Conservation (phyloP, 2,888 invertebrate genomes). For the Glaucopsyche alexis region DNA sequence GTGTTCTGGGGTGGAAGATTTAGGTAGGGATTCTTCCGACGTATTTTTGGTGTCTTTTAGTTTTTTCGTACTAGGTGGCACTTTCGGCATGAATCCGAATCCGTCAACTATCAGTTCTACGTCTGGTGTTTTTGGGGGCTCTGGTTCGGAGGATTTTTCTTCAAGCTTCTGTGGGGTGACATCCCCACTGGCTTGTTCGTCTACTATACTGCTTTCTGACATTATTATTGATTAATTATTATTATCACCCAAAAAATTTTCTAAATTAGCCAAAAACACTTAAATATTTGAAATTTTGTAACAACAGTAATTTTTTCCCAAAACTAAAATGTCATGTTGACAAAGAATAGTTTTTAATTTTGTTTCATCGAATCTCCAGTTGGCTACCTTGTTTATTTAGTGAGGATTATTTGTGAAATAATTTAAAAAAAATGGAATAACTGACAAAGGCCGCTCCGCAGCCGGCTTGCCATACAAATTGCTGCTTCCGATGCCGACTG, state of each 20-base stretch:
- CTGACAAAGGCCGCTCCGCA: too few species aligned
- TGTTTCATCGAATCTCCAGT: background rate
- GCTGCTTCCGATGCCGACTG: too few species aligned
- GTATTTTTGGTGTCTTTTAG: slow-evolving; percentile 44
- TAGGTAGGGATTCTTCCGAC: background rate
- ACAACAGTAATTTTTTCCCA: background rate
- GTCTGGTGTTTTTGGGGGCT: slow-evolving; percentile 56
- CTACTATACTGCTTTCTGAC: slow-evolving; percentile 45
- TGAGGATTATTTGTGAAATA: too few species aligned
- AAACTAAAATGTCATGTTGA: slow-evolving; percentile 1
- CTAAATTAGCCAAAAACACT: background rate
- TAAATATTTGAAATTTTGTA: background rate
- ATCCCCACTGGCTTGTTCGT: slow-evolving; percentile 53
- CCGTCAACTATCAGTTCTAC: slow-evolving; percentile 70
- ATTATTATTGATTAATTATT: slow-evolving; percentile 41
- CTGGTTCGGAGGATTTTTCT: slow-evolving; percentile 42
- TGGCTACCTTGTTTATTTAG: too few species aligned
- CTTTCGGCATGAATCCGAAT: slow-evolving; percentile 71
- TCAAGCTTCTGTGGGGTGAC: slow-evolving; percentile 43
- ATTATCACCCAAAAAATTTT: background rate
- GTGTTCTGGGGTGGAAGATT: slow-evolving; percentile 41
- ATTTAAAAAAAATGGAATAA: too few species aligned
- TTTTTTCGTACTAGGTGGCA: slow-evolving; percentile 41
- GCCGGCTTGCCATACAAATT: too few species aligned
- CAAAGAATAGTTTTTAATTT: background rate